Conservation (phyloP, 2,797 vertebrate genomes). For the Pyrocephalus nanus region DNA sequence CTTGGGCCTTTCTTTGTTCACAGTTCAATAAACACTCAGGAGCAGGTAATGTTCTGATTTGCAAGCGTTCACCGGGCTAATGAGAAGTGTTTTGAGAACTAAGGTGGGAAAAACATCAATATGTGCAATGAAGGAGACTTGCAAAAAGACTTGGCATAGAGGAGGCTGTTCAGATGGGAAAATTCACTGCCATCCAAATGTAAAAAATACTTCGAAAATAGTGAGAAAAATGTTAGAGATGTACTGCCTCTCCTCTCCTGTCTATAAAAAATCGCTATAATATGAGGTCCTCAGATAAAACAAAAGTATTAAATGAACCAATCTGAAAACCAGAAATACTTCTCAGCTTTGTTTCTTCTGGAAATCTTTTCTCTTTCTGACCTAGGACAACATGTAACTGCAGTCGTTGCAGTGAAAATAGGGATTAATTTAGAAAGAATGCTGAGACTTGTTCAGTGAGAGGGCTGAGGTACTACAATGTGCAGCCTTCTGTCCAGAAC, state of each 20-base stretch:
- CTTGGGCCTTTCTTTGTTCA: neutral
- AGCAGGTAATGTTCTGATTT: slow-evolving; percentile 28
- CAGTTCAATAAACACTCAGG: neutral
- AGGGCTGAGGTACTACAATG: neutral
- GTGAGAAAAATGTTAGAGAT: neutral
- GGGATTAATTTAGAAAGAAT: neutral
- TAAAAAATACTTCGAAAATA: neutral
- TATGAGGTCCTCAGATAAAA: neutral
- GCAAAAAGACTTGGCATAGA: neutral
- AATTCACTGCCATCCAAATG: neutral
- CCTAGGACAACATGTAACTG: neutral
- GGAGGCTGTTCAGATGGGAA: neutral
- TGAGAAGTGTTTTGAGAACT: neutral
- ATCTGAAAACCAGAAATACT: neutral
- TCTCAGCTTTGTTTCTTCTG: neutral
- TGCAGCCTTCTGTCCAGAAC: neutral
- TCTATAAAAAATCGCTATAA: neutral
- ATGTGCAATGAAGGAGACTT: neutral
- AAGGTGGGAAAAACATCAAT: neutral
- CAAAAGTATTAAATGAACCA: neutral
- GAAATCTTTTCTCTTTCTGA: neutral
- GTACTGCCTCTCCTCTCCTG: neutral
- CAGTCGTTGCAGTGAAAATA: neutral
- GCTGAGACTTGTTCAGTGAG: neutral
- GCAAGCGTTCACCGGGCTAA: neutral